Percentiles rank a stretch among this genome's conserved stretches.
Conservation (phyloP, 2,797 vertebrate species). For the Sebastes baramenuke region DNA sequence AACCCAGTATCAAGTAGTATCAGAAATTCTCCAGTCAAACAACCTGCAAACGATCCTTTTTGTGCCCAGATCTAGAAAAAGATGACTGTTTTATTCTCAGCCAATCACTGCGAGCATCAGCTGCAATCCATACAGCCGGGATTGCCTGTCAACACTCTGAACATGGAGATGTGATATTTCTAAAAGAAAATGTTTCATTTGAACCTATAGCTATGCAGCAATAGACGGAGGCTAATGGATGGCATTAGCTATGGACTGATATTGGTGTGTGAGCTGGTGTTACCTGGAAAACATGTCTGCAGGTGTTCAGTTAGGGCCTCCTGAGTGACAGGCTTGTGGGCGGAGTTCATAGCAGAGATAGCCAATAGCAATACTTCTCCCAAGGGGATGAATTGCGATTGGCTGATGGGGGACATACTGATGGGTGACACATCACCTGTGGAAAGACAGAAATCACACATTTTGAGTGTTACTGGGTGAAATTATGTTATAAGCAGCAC, state of each 20-base stretch:
- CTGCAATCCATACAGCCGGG: no score
- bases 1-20: no score
- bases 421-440: slow-evolving; percentile 99
- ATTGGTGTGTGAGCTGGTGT: not conserved
- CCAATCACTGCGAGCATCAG: no score
- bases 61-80: no score
- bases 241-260: not conserved
- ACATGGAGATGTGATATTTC: no score
- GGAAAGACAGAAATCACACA: slow-evolving; percentile 59
- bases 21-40: no score
- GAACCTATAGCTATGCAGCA: not conserved
- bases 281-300: slow-evolving; percentile 98
- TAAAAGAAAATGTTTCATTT: not conserved
- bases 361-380: slow-evolving; percentile 98
- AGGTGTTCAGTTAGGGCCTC: slow-evolving; percentile 98
- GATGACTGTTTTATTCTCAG: no score
- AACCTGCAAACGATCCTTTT: no score
- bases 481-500: not conserved
- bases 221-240: not conserved
- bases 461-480: not conserved
- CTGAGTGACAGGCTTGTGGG: slow-evolving; percentile 96
- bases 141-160: no score
- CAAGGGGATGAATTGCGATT: slow-evolving; percentile 98
- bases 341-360: slow-evolving; percentile 98
- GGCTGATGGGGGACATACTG: slow-evolving; percentile 99